Base-by-base conservation (phyloP, 1,140 invertebrate species). In the Drosophila lini region DNA sequence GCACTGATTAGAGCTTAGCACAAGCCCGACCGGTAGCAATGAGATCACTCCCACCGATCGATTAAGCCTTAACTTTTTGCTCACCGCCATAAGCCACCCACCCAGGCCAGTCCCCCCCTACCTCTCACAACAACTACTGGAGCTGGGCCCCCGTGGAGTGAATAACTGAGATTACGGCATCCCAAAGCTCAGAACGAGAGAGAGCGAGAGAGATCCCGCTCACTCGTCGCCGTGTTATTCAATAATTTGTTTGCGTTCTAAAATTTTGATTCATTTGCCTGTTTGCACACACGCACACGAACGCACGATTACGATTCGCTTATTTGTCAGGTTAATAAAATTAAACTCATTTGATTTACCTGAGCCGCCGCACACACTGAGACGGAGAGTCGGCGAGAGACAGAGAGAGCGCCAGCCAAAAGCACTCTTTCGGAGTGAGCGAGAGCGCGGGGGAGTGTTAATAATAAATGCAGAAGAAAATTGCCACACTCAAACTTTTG, bases 201-300 rank as follows among this genome's bases (percentile, higher is more conserved):
- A 25, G 32, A 44, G 57, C 28, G 34, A 15, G 42, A 34, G 50
- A 36, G 50, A 53, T 53, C 50, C 16, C 50, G 32, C 31, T 53
- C 48, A 32, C 48, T 32, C 6, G 34, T 36, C 40, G 44, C 52
- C 25, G 47, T 73, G 80, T 82, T 86, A 86, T 88, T 88, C 53
- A 79, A 86, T 88, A 81, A 74, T 86, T 88, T 89, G 84, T 83
- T 88, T 83, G 84, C 80, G 50, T 83, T 89, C 77, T 89, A 64
- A 64, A 74, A 55, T 81, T 80, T 88, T 78, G 73, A 80, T 88
- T 88, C 64, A 80, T 71, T 80, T 80, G 74, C 81, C 60, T 69
- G 70, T 62, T 5, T 25, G 70, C 65, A 48, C 53, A 40, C 73
- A 44, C 25, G 55, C 44, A 47, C 59, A 42, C 28, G 41, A 34